Evolutionary conservation across 2,797 vertebrate species (phyloP).

Genomic region (Parotocinclus haroldoi): DNA sequence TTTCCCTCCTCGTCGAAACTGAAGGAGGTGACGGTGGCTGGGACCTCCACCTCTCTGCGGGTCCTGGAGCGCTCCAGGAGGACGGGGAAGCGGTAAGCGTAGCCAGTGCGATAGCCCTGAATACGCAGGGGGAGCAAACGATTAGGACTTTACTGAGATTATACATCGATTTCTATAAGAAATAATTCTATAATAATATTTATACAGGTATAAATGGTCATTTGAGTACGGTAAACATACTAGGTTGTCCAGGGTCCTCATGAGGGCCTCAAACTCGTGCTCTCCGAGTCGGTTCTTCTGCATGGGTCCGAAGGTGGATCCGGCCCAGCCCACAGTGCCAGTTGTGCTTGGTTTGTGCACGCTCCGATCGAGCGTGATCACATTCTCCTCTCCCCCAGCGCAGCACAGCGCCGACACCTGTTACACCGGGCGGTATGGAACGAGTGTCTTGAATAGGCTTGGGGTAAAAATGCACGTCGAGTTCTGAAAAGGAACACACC

Average conservation of each 20-base stretch:
- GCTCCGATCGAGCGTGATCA: constrained; percentile 85
- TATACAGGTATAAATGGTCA: too few species aligned
- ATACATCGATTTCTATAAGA: too few species aligned
- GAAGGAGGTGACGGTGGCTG: constrained; percentile 85
- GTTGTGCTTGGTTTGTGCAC: constrained; percentile 76
- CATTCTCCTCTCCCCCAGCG: constrained; percentile 82
- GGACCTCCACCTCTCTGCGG: constrained; percentile 90
- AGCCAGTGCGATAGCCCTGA: constrained; percentile 84
- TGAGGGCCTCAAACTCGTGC: constrained; percentile 94
- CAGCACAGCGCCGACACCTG: constrained; percentile 88
- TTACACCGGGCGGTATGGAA: too few species aligned
- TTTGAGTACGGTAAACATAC: too few species aligned
- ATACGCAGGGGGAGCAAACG: not conserved
- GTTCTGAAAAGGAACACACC: too few species aligned
- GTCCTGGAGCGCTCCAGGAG: constrained; percentile 88
- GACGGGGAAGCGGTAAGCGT: constrained; percentile 91
- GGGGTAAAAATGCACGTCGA: too few species aligned
- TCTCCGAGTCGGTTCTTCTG: constrained; percentile 90
- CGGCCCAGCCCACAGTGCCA: constrained; percentile 87
- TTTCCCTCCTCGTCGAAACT: constrained; percentile 84
- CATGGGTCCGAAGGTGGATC: constrained; percentile 91
- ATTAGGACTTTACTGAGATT: too few species aligned
- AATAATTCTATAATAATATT: too few species aligned
- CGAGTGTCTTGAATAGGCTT: too few species aligned
- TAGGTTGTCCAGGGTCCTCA: constrained; percentile 97